Conservation (phyloP, 2,888 invertebrate species). For the Geotrupes spiniger region DNA sequence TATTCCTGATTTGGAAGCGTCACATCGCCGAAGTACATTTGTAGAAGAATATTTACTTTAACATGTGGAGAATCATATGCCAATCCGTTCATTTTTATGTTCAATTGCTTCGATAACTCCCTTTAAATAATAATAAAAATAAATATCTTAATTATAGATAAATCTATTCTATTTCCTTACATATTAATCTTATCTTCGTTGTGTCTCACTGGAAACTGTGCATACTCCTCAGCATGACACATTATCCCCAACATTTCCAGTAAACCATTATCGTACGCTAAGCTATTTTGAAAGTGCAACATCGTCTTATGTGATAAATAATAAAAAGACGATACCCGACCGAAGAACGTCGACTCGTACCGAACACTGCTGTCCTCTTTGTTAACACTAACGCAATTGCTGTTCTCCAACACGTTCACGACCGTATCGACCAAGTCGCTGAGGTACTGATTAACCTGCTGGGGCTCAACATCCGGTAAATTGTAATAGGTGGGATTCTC, state of each 20-base stretch:
- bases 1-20: constrained; percentile 90
- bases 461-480: constrained; percentile 67
- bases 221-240: constrained; percentile 84
- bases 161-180: constrained; percentile 48
- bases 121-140: constrained; percentile 58
- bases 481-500: constrained; percentile 92
- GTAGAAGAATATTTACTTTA: constrained; percentile 89
- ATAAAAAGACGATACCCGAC: constrained; percentile 93
- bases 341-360: constrained; percentile 72
- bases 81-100: constrained; percentile 63
- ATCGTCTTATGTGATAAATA: constrained; percentile 92
- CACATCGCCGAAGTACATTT: constrained; percentile 87
- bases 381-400: constrained; percentile 73
- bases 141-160: constrained; percentile 8
- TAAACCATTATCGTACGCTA: constrained; percentile 63
- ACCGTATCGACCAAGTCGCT: constrained; percentile 79
- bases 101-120: constrained; percentile 78
- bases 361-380: constrained; percentile 55
- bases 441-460: constrained; percentile 71
- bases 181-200: constrained; percentile 94
- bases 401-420: constrained; percentile 66
- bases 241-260: constrained; percentile 76
- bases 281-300: constrained; percentile 70
- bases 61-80: constrained; percentile 89
- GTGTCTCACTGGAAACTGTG: constrained; percentile 93